These are phyloP conservation scores for Bicyclus anynana DNA, from an alignment of 1,140 invertebrate species.

Conservation along the genomic window DNA sequence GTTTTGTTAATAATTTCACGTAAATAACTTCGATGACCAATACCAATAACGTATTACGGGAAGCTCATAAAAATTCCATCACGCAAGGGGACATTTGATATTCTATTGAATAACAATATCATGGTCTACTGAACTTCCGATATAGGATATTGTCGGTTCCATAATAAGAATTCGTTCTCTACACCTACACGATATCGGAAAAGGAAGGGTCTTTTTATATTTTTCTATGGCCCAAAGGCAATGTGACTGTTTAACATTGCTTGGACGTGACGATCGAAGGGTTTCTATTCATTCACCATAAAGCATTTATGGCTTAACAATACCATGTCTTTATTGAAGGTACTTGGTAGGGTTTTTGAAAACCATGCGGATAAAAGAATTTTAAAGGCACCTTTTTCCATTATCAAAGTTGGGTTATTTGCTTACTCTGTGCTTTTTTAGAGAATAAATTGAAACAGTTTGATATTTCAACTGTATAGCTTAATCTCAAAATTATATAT, in stretches of 20 bases:
- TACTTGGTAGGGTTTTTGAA: no score
- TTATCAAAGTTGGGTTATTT: no score
- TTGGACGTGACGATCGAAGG: not conserved
- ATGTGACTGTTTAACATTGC: not conserved
- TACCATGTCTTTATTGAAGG: no score
- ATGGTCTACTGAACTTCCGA: not conserved
- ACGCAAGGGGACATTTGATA: not conserved
- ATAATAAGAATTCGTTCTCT: not conserved
- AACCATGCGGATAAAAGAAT: no score
- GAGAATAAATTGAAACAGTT: no score
- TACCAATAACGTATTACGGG: not conserved
- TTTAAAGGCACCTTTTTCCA: no score
- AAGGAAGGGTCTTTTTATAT: not conserved
- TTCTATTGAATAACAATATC: not conserved
- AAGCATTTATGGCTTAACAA: not conserved
- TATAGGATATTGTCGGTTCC: not conserved
- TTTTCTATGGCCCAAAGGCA: not conserved
- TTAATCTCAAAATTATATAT: no score
- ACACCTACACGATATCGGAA: not conserved
- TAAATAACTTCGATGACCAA: not conserved
- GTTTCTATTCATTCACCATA: not conserved
- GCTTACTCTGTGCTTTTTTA: no score
- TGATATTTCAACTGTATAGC: no score
- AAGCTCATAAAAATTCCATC: not conserved
- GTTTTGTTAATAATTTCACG: no score